phyloP scores from a whole-genome alignment of 2,888 invertebrate genomes.

The Kryphioiulus occultus region DNA sequence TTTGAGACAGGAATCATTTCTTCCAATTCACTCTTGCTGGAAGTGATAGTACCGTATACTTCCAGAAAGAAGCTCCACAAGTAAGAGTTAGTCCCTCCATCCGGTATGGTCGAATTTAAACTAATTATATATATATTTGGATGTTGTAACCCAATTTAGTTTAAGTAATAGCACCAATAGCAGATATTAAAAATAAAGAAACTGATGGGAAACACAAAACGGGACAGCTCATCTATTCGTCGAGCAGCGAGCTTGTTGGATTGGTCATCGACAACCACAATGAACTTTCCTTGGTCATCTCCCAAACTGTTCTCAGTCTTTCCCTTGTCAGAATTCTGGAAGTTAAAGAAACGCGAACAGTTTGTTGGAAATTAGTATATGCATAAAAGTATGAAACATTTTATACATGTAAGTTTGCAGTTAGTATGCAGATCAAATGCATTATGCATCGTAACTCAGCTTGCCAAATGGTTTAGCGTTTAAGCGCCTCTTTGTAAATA shows the following conservation, averaged over 20 bases:
- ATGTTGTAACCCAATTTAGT: neutral
- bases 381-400: too few species aligned
- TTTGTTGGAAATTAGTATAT: too few species aligned
- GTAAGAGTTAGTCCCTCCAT: too few species aligned
- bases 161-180: slow-evolving; percentile 65
- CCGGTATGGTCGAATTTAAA: neutral
- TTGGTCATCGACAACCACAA: neutral
- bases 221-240: slow-evolving; percentile 63
- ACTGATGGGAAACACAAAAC: slow-evolving; percentile 63
- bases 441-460: too few species aligned
- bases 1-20: too few species aligned
- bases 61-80: too few species aligned
- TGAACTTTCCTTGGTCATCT: neutral
- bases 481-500: too few species aligned
- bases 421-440: too few species aligned
- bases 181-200: slow-evolving; percentile 64
- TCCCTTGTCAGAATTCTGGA: neutral
- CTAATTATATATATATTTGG: neutral
- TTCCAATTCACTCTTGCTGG: too few species aligned
- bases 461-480: too few species aligned
- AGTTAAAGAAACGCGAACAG: neutral
- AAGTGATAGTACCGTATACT: too few species aligned
- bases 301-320: slow-evolving; percentile 15
- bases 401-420: too few species aligned
- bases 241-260: slow-evolving; percentile 47